A percentile compares a stretch with the other conserved stretches of the same genome.
These are phyloP conservation scores for Lithodes maja DNA, from an alignment of 2,888 invertebrate genomes.

Conservation along the genomic window DNA sequence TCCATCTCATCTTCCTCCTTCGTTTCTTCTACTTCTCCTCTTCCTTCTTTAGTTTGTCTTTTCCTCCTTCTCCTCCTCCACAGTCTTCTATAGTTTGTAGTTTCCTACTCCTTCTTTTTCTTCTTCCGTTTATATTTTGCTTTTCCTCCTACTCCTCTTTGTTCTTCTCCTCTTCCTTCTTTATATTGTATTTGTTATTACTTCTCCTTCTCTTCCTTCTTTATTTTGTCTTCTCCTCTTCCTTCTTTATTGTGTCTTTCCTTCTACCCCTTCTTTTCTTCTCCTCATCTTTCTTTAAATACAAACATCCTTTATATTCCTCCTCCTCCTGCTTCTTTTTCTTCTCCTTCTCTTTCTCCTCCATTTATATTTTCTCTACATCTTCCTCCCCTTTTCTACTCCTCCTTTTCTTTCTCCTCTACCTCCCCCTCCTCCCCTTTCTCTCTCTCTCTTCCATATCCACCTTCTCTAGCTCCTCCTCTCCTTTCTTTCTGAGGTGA, in stretches of 20 bases:
- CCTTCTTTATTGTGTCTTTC: not conserved
- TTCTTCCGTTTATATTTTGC: not conserved
- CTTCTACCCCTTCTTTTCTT: not conserved
- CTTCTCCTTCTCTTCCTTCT: not conserved
- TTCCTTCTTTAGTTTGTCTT: not conserved
- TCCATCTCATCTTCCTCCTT: not conserved
- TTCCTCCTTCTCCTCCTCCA: not conserved
- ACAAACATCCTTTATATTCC: not conserved
- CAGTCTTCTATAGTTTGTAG: too few species aligned
- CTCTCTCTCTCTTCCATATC: too few species aligned
- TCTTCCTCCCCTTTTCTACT: not conserved
- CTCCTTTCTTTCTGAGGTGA: too few species aligned
- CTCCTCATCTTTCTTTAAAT: not conserved
- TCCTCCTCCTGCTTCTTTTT: not conserved
- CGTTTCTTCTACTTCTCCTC: not conserved
- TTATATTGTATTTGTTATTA: not conserved
- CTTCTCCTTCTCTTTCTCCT: not conserved
- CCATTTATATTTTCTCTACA: not conserved
- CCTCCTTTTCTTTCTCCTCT: not conserved
- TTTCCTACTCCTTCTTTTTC: not conserved
- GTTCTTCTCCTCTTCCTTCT: not conserved
- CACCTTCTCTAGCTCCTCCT: too few species aligned
- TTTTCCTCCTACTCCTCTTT: not conserved
- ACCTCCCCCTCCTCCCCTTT: not conserved
- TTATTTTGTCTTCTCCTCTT: not conserved